These are phyloP conservation scores for Sminthurides bifidus DNA, from an alignment of 1,140 invertebrate species.

Conservation along the genomic window DNA sequence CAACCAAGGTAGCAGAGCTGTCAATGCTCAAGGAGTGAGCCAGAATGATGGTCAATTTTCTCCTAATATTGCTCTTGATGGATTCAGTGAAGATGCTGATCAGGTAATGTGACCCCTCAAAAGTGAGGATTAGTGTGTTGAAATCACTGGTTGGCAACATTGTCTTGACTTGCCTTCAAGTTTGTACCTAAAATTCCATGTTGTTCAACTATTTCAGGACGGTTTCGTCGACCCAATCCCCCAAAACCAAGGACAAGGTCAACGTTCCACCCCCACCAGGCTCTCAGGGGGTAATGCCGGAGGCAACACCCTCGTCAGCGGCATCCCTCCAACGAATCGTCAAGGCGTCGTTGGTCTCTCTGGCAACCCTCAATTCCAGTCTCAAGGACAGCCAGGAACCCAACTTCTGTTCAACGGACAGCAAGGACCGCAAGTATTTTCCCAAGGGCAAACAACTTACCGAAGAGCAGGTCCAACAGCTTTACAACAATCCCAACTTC, in stretches of 20 bases:
- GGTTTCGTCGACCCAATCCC: conserved; percentile 23
- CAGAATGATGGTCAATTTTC: conserved; percentile 11
- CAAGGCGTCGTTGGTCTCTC: no score
- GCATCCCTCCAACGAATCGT: no score
- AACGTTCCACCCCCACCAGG: conserved; percentile 8
- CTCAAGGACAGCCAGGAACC: no score
- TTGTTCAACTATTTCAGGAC: conserved; percentile 7
- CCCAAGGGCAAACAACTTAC: no score
- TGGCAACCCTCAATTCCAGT: no score
- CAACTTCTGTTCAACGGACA: no score
- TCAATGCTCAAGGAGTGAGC: not conserved
- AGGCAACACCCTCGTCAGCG: no score
- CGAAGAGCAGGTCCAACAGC: no score
- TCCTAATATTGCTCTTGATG: conserved; percentile 27
- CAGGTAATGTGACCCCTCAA: conserved; percentile 15
- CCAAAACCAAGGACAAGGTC: not conserved
- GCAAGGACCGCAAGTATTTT: no score
- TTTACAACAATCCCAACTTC: no score
- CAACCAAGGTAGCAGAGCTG: not conserved
- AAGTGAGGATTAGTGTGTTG: not conserved
- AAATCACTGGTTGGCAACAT: not conserved
- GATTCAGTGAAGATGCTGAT: conserved; percentile 31
- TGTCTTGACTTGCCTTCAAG: not conserved
- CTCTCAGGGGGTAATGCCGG: no score
- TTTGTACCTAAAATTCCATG: not conserved